Evolutionary conservation across 2,113 vertebrate genomes (phyloP).

Genomic region (Chaetura pelagica): DNA sequence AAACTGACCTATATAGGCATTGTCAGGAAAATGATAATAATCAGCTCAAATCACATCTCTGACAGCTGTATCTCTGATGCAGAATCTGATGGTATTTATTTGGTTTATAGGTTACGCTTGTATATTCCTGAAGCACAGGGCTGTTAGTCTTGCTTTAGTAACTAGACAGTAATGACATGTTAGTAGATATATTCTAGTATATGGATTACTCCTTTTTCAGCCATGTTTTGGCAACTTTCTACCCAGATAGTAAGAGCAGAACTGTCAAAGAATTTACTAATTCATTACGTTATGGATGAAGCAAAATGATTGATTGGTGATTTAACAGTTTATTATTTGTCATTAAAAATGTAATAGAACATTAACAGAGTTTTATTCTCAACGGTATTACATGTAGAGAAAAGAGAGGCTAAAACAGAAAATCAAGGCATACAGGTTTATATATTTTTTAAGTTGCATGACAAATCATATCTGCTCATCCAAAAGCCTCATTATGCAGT

Average conservation of each 20-base stretch:
- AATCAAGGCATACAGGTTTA: background rate
- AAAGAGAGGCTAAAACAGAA: background rate
- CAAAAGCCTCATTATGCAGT: background rate
- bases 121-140: background rate
- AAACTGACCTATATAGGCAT: background rate
- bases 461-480: background rate
- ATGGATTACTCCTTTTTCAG: background rate
- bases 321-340: conserved; percentile 63
- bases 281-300: conserved; percentile 7
- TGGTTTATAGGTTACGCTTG: rapidly evolving
- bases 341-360: conserved; percentile 62
- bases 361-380: conserved; percentile 37
- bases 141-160: background rate
- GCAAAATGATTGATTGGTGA: conserved; percentile 46
- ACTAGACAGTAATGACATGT: background rate
- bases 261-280: conserved; percentile 15
- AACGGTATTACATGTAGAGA: background rate
- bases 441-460: conserved; percentile 10
- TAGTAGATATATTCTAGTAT: background rate
- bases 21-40: background rate
- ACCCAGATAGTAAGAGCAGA: background rate
- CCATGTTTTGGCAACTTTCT: background rate
- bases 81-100: background rate
- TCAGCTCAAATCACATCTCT: background rate
- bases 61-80: background rate